Percentiles rank a stretch among this genome's conserved stretches.
phyloP scores from a whole-genome alignment of 2,113 vertebrate genomes.

The Panthera uncia region DNA sequence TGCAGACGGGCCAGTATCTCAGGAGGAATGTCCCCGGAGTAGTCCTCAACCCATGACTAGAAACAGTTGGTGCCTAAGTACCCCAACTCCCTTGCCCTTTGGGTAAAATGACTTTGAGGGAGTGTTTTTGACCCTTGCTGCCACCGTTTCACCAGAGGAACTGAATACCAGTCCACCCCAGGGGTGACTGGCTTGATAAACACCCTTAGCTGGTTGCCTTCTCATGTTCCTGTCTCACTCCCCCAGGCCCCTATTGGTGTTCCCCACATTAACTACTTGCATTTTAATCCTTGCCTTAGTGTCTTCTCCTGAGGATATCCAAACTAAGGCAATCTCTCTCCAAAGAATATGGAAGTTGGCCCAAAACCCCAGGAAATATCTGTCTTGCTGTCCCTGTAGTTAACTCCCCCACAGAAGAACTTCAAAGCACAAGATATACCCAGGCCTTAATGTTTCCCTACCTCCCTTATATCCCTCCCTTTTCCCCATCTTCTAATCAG shows the following conservation, averaged over 20 bases:
- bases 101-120: neutral
- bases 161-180: neutral
- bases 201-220: neutral
- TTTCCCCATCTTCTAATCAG: neutral
- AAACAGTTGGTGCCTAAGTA: neutral
- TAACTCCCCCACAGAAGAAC: neutral
- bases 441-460: neutral
- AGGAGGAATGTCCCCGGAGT: neutral
- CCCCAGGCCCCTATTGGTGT: fast-evolving
- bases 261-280: neutral
- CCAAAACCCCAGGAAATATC: neutral
- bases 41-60: neutral
- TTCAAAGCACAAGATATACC: neutral
- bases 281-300: neutral
- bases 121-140: neutral
- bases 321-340: neutral
- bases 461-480: neutral
- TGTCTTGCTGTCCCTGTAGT: neutral
- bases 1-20: neutral
- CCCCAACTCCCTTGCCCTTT: neutral
- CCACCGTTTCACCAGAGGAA: neutral
- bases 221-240: neutral
- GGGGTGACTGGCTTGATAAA: neutral
- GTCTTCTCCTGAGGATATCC: neutral
- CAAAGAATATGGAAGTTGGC: neutral